These are phyloP conservation scores for Ceratosolen fusciceps DNA, from an alignment of 1,140 invertebrate species.

Conservation along the genomic window DNA sequence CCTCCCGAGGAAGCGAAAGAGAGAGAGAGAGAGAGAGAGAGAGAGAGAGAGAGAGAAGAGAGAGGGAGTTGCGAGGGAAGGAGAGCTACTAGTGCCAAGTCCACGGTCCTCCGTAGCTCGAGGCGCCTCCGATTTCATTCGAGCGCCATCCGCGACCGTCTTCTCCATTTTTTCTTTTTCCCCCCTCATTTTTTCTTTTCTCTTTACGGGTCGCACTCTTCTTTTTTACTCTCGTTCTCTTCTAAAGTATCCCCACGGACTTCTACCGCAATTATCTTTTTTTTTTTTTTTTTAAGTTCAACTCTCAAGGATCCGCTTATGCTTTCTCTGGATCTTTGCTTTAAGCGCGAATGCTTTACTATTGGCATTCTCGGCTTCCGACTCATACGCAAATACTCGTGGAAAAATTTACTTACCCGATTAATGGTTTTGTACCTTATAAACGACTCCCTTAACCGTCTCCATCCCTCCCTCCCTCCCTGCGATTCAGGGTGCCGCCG, in stretches of 20 bases:
- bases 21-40: slow-evolving; percentile 4
- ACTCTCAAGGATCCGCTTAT: too few relatives aligned
- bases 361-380: too few relatives aligned
- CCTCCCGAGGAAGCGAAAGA: slow-evolving; percentile 23
- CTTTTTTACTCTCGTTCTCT: slow-evolving; percentile 24
- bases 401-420: too few relatives aligned
- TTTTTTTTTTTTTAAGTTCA: too few relatives aligned
- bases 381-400: too few relatives aligned
- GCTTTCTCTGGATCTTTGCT: too few relatives aligned
- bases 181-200: slow-evolving; percentile 37
- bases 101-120: slow-evolving; percentile 40
- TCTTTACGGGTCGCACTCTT: slow-evolving; percentile 12
- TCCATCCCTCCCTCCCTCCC: too few relatives aligned
- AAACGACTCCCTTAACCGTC: too few relatives aligned
- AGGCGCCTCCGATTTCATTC: slow-evolving; percentile 30
- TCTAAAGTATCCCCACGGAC: not conserved
- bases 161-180: slow-evolving; percentile 28
- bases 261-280: not conserved
- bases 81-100: slow-evolving; percentile 36
- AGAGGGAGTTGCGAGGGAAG: not conserved
- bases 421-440: too few relatives aligned
- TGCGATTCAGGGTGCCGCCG: too few relatives aligned
- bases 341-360: too few relatives aligned
- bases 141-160: not conserved
- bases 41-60: slow-evolving; percentile 5